Evolutionary conservation across 2,113 vertebrate species (phyloP).

Genomic region (Motacilla alba): DNA sequence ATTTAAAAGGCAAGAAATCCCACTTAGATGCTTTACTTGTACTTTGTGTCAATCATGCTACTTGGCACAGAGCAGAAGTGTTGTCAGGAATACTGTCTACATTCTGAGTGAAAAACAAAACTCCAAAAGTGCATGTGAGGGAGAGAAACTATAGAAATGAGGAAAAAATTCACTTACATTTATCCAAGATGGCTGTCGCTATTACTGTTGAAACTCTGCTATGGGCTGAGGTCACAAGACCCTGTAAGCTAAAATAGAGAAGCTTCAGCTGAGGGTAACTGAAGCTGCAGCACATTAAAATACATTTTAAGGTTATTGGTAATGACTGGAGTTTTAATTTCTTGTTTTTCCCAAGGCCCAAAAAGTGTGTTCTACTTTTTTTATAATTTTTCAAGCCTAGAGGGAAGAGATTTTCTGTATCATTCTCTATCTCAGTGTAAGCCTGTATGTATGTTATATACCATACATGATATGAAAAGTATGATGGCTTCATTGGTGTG

Average conservation of each 20-base stretch:
- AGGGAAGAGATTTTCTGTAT: not conserved
- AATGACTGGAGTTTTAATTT: slow-evolving; percentile 35
- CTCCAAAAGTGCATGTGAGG: slow-evolving; percentile 48
- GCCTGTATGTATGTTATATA: not conserved
- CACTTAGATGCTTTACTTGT: not conserved
- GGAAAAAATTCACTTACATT: slow-evolving; percentile 65
- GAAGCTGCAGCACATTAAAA: slow-evolving; percentile 62
- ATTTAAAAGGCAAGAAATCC: slow-evolving; percentile 13
- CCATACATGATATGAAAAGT: not conserved
- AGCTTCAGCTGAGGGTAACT: slow-evolving; percentile 63
- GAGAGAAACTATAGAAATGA: slow-evolving; percentile 65
- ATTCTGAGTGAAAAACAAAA: slow-evolving; percentile 11
- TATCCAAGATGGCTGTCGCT: slow-evolving; percentile 59
- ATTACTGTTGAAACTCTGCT: slow-evolving; percentile 65
- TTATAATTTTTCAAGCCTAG: slow-evolving; percentile 4
- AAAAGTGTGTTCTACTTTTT: not conserved
- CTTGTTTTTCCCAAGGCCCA: not conserved
- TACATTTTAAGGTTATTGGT: slow-evolving; percentile 54
- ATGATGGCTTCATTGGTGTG: not conserved
- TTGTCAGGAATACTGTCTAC: slow-evolving; percentile 9
- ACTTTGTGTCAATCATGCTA: not conserved
- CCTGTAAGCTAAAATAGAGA: slow-evolving; percentile 66
- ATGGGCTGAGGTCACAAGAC: slow-evolving; percentile 65
- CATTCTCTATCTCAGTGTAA: not conserved
- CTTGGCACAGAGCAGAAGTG: not conserved